These are phyloP conservation scores for Myotis findleyi DNA, from an alignment of 2,797 vertebrate genomes.

Conservation along the genomic window DNA sequence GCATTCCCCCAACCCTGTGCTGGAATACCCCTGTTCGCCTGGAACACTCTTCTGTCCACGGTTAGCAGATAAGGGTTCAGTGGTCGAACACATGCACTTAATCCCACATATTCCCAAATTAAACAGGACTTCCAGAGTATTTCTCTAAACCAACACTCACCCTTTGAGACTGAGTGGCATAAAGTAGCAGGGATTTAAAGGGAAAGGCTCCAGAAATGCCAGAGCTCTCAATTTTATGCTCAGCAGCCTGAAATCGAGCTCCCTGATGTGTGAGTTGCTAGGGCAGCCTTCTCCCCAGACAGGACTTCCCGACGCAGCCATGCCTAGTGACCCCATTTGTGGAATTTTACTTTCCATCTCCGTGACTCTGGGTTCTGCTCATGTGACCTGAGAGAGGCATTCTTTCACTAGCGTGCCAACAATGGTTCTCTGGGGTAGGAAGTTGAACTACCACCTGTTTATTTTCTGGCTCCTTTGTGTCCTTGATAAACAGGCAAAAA, in stretches of 20 bases:
- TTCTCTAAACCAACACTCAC: not conserved
- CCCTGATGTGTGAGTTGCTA: not conserved
- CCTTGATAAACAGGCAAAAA: not conserved
- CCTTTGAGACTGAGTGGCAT: not conserved
- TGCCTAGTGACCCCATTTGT: not conserved
- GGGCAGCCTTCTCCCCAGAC: not conserved
- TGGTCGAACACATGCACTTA: not conserved
- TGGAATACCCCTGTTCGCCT: not conserved
- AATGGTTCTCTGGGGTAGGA: not conserved
- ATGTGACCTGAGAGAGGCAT: not conserved
- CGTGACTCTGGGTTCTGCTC: not conserved
- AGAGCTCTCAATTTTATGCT: not conserved
- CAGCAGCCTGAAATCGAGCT: not conserved
- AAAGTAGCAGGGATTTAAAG: not conserved
- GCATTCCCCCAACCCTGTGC: not conserved
- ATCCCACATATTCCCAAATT: not conserved
- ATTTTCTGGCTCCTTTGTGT: not conserved
- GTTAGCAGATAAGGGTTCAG: not conserved
- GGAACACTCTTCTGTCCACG: not conserved
- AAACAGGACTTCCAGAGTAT: not conserved
- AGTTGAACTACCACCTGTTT: not conserved
- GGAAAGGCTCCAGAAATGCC: not conserved
- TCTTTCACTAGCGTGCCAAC: not conserved
- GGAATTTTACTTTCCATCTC: not conserved
- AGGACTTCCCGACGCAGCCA: not conserved